phyloP scores from a whole-genome alignment of 2,797 vertebrate species.

The Astyanax mexicanus region DNA sequence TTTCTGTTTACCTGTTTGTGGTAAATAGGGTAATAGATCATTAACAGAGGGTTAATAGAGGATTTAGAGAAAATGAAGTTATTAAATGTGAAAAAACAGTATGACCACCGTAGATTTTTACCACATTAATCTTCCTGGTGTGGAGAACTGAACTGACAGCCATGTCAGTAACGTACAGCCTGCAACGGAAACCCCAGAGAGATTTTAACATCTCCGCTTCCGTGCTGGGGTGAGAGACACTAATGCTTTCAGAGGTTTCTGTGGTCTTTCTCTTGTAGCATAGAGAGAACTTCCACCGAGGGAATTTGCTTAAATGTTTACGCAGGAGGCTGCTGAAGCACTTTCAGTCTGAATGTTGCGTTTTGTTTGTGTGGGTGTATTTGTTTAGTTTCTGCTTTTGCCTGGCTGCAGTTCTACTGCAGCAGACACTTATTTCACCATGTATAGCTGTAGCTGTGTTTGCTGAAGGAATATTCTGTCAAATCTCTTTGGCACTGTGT shows the following conservation, averaged over 20 bases:
- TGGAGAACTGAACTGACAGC: constrained; percentile 40
- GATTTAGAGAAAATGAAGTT: constrained; percentile 25
- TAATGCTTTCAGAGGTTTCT: constrained; percentile 40
- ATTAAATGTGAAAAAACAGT: constrained; percentile 28
- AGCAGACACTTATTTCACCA: constrained; percentile 11
- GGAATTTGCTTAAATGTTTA: constrained; percentile 37
- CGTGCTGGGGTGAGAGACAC: constrained; percentile 34
- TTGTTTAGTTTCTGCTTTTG: constrained; percentile 24
- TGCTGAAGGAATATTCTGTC: not conserved
- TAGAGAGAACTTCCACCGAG: constrained; percentile 27
- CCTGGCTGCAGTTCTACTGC: constrained; percentile 5
- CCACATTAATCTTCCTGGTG: constrained; percentile 11
- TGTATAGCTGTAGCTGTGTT: not conserved
- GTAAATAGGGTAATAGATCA: no score
- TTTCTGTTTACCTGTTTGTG: no score
- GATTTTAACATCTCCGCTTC: constrained; percentile 1
- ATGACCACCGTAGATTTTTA: not conserved
- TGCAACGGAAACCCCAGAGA: constrained; percentile 29
- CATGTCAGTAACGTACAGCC: constrained; percentile 26
- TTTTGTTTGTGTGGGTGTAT: not conserved
- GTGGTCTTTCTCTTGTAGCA: constrained; percentile 30
- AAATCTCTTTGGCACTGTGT: not conserved
- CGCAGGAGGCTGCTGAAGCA: constrained; percentile 5
- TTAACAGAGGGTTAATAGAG: constrained; percentile 24
- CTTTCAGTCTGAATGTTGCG: not conserved